Evolutionary conservation across 37 sponge, comb jelly and placozoan species (phyloP).

Genomic region (Chondrilla cf. caribensis): DNA sequence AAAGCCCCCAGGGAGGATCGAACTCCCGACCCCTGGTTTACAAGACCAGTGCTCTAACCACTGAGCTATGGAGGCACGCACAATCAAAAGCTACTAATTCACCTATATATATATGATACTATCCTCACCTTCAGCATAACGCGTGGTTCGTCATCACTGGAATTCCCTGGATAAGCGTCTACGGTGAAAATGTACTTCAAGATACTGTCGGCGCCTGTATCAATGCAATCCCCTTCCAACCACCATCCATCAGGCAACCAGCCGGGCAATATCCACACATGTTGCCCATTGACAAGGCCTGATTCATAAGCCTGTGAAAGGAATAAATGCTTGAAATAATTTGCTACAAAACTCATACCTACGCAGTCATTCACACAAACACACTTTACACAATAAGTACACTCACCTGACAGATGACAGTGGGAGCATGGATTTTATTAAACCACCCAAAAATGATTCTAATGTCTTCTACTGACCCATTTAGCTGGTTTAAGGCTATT

Average conservation of each 20-base stretch:
- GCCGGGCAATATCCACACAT: constrained; percentile 66
- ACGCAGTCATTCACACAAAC: no score
- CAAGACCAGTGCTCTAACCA: constrained; percentile 97
- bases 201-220: background rate
- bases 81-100: background rate
- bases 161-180: background rate
- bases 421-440: background rate
- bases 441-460: constrained; percentile 25
- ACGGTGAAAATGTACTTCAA: background rate
- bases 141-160: background rate
- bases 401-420: background rate
- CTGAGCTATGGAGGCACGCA: constrained; percentile 87
- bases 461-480: background rate
- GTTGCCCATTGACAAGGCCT: constrained; percentile 31
- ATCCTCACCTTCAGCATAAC: background rate
- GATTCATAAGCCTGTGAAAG: no score
- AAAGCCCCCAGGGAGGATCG: constrained; percentile 84
- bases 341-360: no score
- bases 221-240: constrained; percentile 4
- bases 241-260: constrained; percentile 54
- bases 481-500: background rate
- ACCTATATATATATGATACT: no score
- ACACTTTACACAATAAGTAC: no score
- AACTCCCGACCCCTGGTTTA: constrained; percentile 97
- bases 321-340: no score